These are phyloP conservation scores for Ptychochromis oligacanthus DNA, from an alignment of 2,113 vertebrate genomes.

Conservation along the genomic window DNA sequence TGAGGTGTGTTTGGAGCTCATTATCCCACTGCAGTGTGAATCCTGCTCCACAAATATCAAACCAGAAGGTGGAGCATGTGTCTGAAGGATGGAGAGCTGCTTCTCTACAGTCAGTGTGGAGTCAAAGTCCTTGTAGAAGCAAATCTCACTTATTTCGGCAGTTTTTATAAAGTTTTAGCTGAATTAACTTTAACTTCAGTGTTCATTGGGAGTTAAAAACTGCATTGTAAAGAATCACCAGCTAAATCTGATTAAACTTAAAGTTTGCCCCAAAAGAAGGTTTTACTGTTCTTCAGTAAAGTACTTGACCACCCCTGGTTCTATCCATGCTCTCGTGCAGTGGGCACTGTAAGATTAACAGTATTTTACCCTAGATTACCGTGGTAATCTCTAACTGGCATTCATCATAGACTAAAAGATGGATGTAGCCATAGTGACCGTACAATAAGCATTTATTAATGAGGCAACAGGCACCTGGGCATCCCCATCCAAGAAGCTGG, in stretches of 20 bases:
- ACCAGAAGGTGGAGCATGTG: background rate
- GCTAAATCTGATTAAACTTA: too few species aligned
- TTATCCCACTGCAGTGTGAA: background rate
- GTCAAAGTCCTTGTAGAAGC: background rate
- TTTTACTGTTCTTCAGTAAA: background rate
- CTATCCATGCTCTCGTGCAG: background rate
- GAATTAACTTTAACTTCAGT: background rate
- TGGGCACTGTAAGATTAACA: background rate
- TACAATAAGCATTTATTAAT: background rate
- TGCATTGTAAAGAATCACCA: background rate
- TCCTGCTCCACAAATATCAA: slow-evolving; percentile 1
- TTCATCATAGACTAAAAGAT: background rate
- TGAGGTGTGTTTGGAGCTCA: background rate
- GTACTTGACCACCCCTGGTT: background rate
- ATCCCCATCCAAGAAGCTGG: background rate
- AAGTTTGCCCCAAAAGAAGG: background rate
- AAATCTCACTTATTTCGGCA: background rate
- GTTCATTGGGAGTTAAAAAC: background rate
- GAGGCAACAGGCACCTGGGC: background rate
- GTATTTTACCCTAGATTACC: background rate
- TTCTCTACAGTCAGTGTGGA: background rate
- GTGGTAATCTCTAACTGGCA: background rate
- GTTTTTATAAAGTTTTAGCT: background rate
- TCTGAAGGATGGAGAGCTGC: background rate
- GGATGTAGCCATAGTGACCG: background rate